phyloP scores from a whole-genome alignment of 1,140 invertebrate species.

The Drosophila sechellia region DNA sequence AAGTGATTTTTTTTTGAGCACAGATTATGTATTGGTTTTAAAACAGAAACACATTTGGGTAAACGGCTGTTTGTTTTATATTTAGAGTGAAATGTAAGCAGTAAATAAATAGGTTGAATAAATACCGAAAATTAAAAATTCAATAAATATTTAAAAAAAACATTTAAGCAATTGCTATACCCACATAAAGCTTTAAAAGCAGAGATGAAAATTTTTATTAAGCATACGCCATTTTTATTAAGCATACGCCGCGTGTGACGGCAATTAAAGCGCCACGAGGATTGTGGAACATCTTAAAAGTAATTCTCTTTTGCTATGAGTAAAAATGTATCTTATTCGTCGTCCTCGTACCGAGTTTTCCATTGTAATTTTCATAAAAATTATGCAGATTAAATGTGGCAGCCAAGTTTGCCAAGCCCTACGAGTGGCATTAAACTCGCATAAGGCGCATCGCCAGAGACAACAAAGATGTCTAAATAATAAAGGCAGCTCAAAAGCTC shows the following conservation, averaged over 20 bases:
- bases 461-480: constrained; percentile 77
- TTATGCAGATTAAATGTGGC: constrained; percentile 82
- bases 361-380: constrained; percentile 67
- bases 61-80: not conserved
- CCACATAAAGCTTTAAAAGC: too few relatives aligned
- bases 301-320: constrained; percentile 12
- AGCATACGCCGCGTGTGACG: constrained; percentile 22
- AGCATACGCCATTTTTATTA: constrained; percentile 31
- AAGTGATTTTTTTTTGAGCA: not conserved
- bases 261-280: constrained; percentile 15
- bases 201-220: constrained; percentile 22
- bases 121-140: not conserved
- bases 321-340: constrained; percentile 5
- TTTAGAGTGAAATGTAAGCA: not conserved
- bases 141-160: not conserved
- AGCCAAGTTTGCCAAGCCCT: constrained; percentile 53
- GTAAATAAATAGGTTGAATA: not conserved
- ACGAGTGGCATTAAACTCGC: constrained; percentile 75
- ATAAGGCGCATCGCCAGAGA: constrained; percentile 52
- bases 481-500: constrained; percentile 60
- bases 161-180: not conserved
- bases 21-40: too few relatives aligned
- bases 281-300: not conserved
- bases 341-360: not conserved
- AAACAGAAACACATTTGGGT: not conserved